Conservation (phyloP, 2,888 invertebrate genomes). For the Zhengitettix transpicula region DNA sequence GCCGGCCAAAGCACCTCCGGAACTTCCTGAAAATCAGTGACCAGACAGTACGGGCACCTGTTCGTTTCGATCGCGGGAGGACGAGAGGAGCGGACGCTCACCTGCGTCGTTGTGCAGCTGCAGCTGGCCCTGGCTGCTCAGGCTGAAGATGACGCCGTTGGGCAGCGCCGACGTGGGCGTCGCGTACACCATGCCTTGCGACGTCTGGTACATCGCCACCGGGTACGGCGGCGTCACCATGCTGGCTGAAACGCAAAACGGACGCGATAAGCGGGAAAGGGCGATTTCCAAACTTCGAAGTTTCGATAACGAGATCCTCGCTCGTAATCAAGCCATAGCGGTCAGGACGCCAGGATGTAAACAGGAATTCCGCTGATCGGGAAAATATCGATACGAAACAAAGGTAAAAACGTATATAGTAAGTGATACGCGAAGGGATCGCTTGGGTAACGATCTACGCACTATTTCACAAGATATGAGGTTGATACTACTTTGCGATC, state of each 20-base stretch:
- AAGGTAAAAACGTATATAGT: too few relatives aligned
- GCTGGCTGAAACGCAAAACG: constrained; percentile 3
- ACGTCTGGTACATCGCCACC: constrained; percentile 27
- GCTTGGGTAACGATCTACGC: too few relatives aligned
- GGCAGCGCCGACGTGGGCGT: constrained; percentile 21
- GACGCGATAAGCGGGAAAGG: neutral
- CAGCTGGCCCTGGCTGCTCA: constrained; percentile 14
- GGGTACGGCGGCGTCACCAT: constrained; percentile 9
- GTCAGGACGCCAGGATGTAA: too few relatives aligned
- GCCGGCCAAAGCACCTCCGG: neutral
- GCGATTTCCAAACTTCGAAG: too few relatives aligned
- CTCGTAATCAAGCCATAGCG: too few relatives aligned
- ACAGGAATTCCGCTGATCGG: too few relatives aligned
- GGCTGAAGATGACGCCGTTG: constrained; percentile 28
- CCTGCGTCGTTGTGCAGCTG: constrained; percentile 7
- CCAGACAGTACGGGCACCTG: neutral
- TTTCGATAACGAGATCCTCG: too few relatives aligned
- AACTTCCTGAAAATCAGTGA: neutral
- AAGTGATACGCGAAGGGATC: too few relatives aligned
- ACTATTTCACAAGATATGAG: too few relatives aligned
- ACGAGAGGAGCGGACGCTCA: neutral
- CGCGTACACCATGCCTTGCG: constrained; percentile 31
- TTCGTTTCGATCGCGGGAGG: neutral
- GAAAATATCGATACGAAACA: too few relatives aligned
- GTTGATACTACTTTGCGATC: too few relatives aligned